Evolutionary conservation across 2,797 vertebrate species (phyloP).

Genomic region (Chrysocyon brachyurus): DNA sequence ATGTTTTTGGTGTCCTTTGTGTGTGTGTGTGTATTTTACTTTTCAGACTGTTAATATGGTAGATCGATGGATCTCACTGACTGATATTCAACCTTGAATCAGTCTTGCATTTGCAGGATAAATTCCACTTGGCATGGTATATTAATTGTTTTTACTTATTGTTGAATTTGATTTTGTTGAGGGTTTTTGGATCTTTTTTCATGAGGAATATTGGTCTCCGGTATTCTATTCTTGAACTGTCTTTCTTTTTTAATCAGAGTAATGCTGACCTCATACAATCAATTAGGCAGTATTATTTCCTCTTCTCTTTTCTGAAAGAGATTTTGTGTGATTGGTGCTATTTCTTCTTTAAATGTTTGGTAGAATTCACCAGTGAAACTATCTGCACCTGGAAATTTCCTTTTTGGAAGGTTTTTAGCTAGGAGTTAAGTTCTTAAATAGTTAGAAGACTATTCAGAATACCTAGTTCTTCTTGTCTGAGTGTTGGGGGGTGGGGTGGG

Average conservation of each 20-base stretch:
- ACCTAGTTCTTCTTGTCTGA: not conserved
- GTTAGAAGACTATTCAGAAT: not conserved
- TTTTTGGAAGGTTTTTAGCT: not conserved
- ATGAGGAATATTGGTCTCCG: not conserved
- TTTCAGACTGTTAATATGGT: not conserved
- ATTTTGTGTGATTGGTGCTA: not conserved
- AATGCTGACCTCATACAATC: not conserved
- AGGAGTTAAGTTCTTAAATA: conserved; percentile 14
- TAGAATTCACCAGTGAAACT: conserved; percentile 23
- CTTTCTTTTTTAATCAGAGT: not conserved
- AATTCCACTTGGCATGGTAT: not conserved
- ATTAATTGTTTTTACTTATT: not conserved
- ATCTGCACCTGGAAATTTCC: not conserved
- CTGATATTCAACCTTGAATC: not conserved
- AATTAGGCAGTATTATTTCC: not conserved
- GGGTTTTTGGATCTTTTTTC: not conserved
- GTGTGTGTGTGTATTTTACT: not conserved
- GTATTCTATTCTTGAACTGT: not conserved
- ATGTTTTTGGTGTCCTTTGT: not conserved
- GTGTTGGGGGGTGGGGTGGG: not conserved
- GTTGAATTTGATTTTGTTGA: not conserved
- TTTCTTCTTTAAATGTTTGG: conserved; percentile 36
- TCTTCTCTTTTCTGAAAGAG: conserved; percentile 5
- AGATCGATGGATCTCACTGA: not conserved
- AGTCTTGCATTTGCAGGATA: not conserved